Base-by-base conservation (phyloP, 2,113 vertebrate genomes). In the Microcebus tavaratra region DNA sequence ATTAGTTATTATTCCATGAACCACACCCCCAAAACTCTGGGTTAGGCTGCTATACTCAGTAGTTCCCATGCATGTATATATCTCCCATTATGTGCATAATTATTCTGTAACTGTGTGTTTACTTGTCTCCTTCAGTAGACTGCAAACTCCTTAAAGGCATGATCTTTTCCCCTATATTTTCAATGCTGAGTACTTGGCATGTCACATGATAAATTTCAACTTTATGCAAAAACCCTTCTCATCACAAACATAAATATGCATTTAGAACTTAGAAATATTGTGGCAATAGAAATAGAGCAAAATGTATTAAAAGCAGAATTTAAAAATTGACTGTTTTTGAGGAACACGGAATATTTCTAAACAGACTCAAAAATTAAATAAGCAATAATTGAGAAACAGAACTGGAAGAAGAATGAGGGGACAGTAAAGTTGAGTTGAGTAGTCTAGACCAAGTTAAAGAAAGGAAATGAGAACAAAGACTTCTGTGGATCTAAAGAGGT, bases 281-380 rank as follows among this genome's bases (percentile, higher is more conserved):
- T 75, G 27, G 31, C 45, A 96, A 61, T 53, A 87, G 79, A 90
- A 97, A 90, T 34, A 45, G 2, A 25, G 48, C 5, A 12, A 79
- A 65, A 88, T 1, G 3, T 90, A 83, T 73, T n/a, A 4, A 96
- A 91, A 84, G 85, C 21, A 95, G 27, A 96, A 90, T 63, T 78
- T 50, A 53, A 81, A 91, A 92, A 68, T 18, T 0, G 5, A 72
- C 9, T 73, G 10, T 91, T 90, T 88, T 50, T 11, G 36, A 65
- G 94, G 17, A 21, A 53, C 39, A 20, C 20, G 67, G 23, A 90
- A 34, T 91, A 55, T 92, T 96, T 85, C 48, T 59, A 86, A 57
- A 92, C 15, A 97, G 50, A 90, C 23, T 61, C 17, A 78, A 90
- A 95, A 95, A 73, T 84, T 70, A 29, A 67, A 86, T 11, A 91